These are phyloP conservation scores for Drosophila tropicalis DNA, from an alignment of 1,140 invertebrate genomes.

Conservation along the genomic window DNA sequence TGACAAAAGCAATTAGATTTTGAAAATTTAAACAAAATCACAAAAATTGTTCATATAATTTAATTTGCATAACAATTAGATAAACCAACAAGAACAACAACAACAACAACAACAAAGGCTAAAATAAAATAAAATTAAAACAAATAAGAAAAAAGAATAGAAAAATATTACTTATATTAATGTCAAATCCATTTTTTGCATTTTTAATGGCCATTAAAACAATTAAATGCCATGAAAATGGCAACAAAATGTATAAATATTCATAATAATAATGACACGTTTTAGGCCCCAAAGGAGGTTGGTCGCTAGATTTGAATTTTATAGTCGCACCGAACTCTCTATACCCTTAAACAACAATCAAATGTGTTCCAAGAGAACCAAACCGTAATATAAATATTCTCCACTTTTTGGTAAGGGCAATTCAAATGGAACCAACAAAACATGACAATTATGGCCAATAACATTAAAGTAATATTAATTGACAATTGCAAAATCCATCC, in stretches of 20 bases:
- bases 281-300: conserved; percentile 40
- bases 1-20: conserved; percentile 62
- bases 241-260: conserved; percentile 40
- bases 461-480: conserved; percentile 66
- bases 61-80: conserved; percentile 60
- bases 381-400: conserved; percentile 15
- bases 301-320: neutral
- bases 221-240: conserved; percentile 72
- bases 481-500: conserved; percentile 51
- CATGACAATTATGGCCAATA: conserved; percentile 67
- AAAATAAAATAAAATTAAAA: no score
- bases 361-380: no score
- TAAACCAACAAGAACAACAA: conserved; percentile 2
- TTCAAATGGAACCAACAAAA: conserved; percentile 16
- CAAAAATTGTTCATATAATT: conserved; percentile 51
- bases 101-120: conserved; percentile 11
- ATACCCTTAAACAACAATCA: neutral
- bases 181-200: conserved; percentile 58
- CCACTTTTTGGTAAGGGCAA: neutral
- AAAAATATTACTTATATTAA: conserved; percentile 66
- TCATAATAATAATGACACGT: conserved; percentile 64
- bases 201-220: conserved; percentile 74
- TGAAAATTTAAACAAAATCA: conserved; percentile 37
- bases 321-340: neutral
- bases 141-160: conserved; percentile 18